Conservation (phyloP, 1,140 invertebrate genomes). For the Saccostrea cuccullata region DNA sequence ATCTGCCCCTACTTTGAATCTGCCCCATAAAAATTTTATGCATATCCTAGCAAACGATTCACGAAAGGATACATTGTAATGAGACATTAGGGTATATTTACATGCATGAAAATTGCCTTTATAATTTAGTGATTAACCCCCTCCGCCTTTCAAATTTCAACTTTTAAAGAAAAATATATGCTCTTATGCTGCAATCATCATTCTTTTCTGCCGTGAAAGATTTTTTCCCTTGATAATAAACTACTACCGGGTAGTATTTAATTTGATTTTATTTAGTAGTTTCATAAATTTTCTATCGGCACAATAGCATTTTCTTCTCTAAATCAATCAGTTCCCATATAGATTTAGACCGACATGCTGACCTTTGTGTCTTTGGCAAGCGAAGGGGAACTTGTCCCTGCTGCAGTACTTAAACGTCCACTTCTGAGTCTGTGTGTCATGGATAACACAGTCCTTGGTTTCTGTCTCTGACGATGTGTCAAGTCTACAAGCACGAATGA, state of each 20-base stretch:
- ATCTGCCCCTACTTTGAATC: too few relatives aligned
- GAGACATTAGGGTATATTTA: too few relatives aligned
- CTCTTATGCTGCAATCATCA: background rate
- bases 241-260: background rate
- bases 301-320: background rate
- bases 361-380: constrained; percentile 7
- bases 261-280: background rate
- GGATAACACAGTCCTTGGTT: background rate
- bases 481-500: background rate
- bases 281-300: background rate
- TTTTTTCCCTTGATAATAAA: background rate
- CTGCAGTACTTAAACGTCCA: background rate
- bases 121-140: too few relatives aligned
- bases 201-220: background rate
- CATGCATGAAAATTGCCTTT: too few relatives aligned
- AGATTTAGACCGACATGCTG: background rate
- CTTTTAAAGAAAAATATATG: background rate
- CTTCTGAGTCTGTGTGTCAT: background rate
- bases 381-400: background rate
- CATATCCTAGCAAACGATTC: too few relatives aligned
- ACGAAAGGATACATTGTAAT: too few relatives aligned
- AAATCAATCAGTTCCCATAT: background rate
- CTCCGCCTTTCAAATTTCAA: too few relatives aligned
- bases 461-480: background rate
- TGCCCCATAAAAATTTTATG: too few relatives aligned